Conservation (phyloP, 1,140 invertebrate species). For the Cydia amplana region DNA sequence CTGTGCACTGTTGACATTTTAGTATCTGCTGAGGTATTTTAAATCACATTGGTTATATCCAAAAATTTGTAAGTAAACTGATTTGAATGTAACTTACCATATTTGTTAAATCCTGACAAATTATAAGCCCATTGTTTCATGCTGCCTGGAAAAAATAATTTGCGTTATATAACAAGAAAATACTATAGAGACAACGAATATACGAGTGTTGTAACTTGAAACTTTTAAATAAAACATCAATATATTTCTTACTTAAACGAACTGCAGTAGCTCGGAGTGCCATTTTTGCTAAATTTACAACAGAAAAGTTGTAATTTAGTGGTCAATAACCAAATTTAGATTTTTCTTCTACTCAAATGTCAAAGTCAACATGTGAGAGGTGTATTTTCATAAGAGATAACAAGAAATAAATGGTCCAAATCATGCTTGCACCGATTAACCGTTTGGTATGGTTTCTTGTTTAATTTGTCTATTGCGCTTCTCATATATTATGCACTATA, state of each 20-base stretch:
- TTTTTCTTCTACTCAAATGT: constrained; percentile 31
- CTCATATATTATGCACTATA: too few relatives aligned
- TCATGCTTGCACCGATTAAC: background rate
- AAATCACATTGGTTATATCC: constrained; percentile 1
- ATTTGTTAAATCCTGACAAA: constrained; percentile 86
- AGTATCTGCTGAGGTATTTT: background rate
- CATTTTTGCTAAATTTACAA: constrained; percentile 47
- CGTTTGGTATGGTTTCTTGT: too few relatives aligned
- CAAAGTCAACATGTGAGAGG: constrained; percentile 18
- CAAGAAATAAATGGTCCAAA: background rate
- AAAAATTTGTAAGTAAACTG: background rate
- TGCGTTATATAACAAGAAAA: constrained; percentile 57
- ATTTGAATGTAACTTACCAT: constrained; percentile 78
- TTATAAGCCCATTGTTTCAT: constrained; percentile 85
- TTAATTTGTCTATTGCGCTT: too few relatives aligned
- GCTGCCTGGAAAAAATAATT: constrained; percentile 77
- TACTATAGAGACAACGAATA: background rate
- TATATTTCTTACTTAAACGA: constrained; percentile 49
- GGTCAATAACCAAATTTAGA: constrained; percentile 20
- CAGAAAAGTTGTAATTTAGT: background rate
- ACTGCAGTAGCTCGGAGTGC: constrained; percentile 64
- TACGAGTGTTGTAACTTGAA: background rate
- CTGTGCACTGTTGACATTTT: background rate
- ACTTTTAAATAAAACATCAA: background rate
- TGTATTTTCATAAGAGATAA: constrained; percentile 13